Evolutionary conservation across 2,888 invertebrate genomes (phyloP).

Genomic region (Eristalis tenax): DNA sequence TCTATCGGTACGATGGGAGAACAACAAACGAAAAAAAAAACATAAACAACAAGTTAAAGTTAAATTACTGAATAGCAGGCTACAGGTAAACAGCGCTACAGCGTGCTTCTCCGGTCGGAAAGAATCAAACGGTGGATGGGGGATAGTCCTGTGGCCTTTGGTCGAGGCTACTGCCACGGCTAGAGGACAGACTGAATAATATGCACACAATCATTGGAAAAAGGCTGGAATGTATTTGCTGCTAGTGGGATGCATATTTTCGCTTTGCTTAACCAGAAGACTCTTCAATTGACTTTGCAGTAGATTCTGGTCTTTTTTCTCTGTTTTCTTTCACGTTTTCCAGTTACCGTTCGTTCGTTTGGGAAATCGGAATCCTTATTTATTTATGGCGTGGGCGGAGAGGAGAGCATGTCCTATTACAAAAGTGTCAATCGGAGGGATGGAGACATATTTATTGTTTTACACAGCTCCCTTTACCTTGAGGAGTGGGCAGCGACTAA

Average conservation of each 20-base stretch:
- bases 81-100: background rate
- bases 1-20: conserved; percentile 5
- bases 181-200: conserved; percentile 13
- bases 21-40: background rate
- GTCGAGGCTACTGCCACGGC: background rate
- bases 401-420: conserved; percentile 54
- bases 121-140: background rate
- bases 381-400: conserved; percentile 33
- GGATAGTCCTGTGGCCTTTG: background rate
- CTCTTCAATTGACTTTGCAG: background rate
- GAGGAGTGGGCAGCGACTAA: background rate
- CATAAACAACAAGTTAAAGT: background rate
- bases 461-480: conserved; percentile 39
- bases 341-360: background rate
- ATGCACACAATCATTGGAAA: conserved; percentile 38
- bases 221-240: conserved; percentile 20
- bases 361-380: conserved; percentile 47
- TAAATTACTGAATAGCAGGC: conserved; percentile 7
- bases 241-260: background rate
- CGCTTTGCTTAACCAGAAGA: background rate
- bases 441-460: conserved; percentile 61
- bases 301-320: background rate
- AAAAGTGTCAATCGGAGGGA: conserved; percentile 64
- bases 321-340: background rate
- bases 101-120: background rate